A percentile compares a stretch with the other conserved stretches of the same genome.
Conservation (phyloP, 2,888 invertebrate species). For the Clunio marinus region DNA sequence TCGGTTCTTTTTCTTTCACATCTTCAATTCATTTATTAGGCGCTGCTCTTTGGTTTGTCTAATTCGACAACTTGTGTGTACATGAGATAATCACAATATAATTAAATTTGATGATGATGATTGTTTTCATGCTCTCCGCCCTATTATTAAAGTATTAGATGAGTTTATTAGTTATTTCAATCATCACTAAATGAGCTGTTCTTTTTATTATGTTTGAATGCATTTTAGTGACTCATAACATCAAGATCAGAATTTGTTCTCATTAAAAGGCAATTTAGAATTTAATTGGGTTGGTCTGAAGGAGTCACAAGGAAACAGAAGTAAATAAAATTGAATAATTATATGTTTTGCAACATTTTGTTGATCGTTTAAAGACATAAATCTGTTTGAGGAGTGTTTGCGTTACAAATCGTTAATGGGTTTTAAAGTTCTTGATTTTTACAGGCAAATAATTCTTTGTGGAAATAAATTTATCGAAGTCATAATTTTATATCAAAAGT, state of each 20-base stretch:
- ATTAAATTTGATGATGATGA: constrained; percentile 34
- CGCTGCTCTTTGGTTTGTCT: too few species aligned
- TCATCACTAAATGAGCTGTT: constrained; percentile 14
- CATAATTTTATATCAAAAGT: too few species aligned
- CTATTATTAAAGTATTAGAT: constrained; percentile 10
- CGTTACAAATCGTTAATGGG: too few species aligned
- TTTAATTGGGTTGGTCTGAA: too few species aligned
- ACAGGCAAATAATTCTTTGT: too few species aligned
- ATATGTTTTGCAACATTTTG: background rate
- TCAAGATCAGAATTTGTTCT: too few species aligned
- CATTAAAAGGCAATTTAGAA: too few species aligned
- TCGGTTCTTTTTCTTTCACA: background rate
- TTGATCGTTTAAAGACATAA: background rate
- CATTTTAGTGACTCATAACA: background rate
- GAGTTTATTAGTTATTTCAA: constrained; percentile 7
- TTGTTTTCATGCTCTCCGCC: constrained; percentile 30
- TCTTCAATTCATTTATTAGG: background rate
- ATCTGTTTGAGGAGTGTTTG: background rate
- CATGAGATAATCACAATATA: background rate
- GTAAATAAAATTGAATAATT: constrained; percentile 15
- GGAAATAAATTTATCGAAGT: too few species aligned
- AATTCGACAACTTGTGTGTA: background rate
- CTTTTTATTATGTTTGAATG: background rate
- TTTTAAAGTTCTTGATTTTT: too few species aligned
- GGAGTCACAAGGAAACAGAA: background rate